phyloP scores from a whole-genome alignment of 2,888 invertebrate species.

The Dichetophora obliterata region DNA sequence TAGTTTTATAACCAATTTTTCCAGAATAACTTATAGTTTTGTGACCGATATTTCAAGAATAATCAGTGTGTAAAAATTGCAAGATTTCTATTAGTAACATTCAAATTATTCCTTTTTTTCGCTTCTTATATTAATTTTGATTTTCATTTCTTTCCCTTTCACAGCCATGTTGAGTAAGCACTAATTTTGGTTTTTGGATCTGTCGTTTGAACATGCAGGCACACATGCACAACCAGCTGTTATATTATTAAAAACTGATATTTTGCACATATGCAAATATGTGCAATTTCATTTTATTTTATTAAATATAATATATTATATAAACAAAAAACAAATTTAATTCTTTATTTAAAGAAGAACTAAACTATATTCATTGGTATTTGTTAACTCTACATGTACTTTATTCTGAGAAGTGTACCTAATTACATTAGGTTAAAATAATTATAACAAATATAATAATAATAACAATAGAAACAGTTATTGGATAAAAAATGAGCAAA shows the following conservation, averaged over 20 bases:
- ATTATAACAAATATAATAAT: neutral
- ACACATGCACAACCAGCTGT: constrained; percentile 13
- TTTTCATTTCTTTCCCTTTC: constrained; percentile 37
- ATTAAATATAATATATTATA: constrained; percentile 7
- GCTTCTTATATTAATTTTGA: neutral
- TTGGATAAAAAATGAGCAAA: no score
- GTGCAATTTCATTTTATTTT: constrained; percentile 17
- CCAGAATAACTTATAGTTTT: no score
- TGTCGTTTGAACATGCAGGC: constrained; percentile 14
- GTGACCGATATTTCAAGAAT: neutral
- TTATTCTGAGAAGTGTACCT: constrained; percentile 10
- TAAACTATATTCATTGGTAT: neutral
- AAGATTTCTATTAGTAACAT: neutral
- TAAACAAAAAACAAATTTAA: neutral
- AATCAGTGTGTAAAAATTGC: neutral
- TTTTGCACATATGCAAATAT: constrained; percentile 9
- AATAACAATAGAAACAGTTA: no score
- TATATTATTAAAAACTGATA: neutral
- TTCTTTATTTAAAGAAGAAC: neutral
- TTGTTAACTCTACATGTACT: neutral
- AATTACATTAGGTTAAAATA: constrained; percentile 17
- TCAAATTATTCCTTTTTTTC: neutral
- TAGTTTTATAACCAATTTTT: no score
- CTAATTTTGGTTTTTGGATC: neutral
- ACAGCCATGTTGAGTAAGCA: constrained; percentile 64